Evolutionary conservation across 2,888 invertebrate species (phyloP), one percentile per base, ranked within the genome.

Genomic region (Spodoptera exigua): DNA sequence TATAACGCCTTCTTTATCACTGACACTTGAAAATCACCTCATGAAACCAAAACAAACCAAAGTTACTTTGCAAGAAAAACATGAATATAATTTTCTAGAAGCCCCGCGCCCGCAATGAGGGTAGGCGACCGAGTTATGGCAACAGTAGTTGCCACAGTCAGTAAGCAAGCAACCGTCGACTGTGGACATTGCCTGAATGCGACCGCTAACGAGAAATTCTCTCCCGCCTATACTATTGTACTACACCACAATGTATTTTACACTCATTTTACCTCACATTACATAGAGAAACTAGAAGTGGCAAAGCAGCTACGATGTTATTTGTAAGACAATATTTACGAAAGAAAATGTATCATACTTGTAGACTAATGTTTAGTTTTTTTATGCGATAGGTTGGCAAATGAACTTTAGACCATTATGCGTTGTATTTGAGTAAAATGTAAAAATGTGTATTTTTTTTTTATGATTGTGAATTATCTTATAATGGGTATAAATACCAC

Each of bases 191-290:
- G 18, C 35, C 16, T 57, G 32, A 35, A 40, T 55, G 55, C 45
- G 49, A 49, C 37, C 43, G 37, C 43, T 62, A 63, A 62, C 47
- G 56, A 62, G 64, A 56, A 17, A 56, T 47, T 56, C 43, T 43
- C 47, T 16, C 5, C 21, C 41, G 4, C 13, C 34, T 43, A 43
- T n/a, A 56, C 43, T 39, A 54, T 35, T 35, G 17, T 40, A 37
- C 12, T 40, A 27, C 14, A 14, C 5, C 32, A 16, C 32, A 37
- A 41, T 55, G 3, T 35, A 44, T 39, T 56, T 13, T 0, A 5
- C 12, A 39, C 13, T 46, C 13, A 36, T 61, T 41, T 17, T 12
- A 36, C 14, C 12, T 35, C 16, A 27, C 16, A 41, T 9, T 32
- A 27, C 9, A 7, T 27, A 27, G 27, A 27, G 27, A 27, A 27